phyloP scores from a whole-genome alignment of 2,888 invertebrate species.

The Aromia moschata region DNA sequence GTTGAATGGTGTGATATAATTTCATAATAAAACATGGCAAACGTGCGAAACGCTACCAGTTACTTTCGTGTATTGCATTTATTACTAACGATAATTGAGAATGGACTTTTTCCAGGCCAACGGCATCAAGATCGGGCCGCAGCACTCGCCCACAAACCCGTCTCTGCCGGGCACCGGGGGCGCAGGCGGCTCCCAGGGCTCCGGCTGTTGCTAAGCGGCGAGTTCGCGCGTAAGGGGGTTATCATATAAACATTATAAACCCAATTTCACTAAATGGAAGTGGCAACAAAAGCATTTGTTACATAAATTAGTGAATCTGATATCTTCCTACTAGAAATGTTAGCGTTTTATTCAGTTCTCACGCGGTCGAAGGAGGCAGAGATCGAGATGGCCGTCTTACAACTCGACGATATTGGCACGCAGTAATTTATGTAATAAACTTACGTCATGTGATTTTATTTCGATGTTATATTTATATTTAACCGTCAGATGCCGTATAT shows the following conservation, averaged over 20 bases:
- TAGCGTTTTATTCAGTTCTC: background rate
- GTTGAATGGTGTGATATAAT: too few species aligned
- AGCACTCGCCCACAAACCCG: slow-evolving; percentile 92
- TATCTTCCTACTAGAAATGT: slow-evolving; percentile 30
- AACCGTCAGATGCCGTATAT: slow-evolving; percentile 30
- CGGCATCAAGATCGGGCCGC: slow-evolving; percentile 99
- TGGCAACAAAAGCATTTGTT: slow-evolving; percentile 42
- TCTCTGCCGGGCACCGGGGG: slow-evolving; percentile 82
- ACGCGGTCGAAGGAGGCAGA: slow-evolving; percentile 8
- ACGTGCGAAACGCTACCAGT: too few species aligned
- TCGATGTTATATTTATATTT: slow-evolving; percentile 41
- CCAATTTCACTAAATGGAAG: slow-evolving; percentile 35
- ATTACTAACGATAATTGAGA: too few species aligned
- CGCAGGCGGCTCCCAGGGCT: slow-evolving; percentile 82
- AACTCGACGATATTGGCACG: slow-evolving; percentile 33
- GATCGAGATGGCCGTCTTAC: slow-evolving; percentile 14
- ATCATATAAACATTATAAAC: slow-evolving; percentile 34
- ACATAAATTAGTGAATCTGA: slow-evolving; percentile 42
- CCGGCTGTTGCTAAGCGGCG: slow-evolving; percentile 87
- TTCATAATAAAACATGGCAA: too few species aligned
- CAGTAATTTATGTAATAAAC: slow-evolving; percentile 43
- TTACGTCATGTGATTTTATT: slow-evolving; percentile 45
- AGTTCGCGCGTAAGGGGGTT: slow-evolving; percentile 42
- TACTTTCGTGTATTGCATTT: too few species aligned
- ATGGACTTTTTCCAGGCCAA: slow-evolving; percentile 84